Evolutionary conservation across 1,140 invertebrate genomes (phyloP), one percentile per base, ranked within the genome.

Genomic region (Drosophila mayri): DNA sequence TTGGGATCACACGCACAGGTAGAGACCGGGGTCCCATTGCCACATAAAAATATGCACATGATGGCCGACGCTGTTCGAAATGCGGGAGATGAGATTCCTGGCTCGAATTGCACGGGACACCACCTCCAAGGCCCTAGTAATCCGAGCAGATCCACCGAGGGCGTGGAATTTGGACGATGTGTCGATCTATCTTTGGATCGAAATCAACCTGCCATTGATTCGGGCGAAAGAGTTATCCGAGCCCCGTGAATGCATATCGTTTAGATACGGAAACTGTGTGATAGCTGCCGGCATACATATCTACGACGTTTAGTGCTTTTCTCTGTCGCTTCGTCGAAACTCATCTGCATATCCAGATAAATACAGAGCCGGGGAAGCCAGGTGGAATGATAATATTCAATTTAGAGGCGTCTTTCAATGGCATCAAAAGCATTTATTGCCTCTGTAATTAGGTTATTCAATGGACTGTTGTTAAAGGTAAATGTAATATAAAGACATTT

Each of bases 1-100:
- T 91, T 64, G 79, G 82, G 86, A 91, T 91, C 86, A 91, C 76
- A 82, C 82, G 63, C 87, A 83, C 63, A 73, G 78, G 82, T 62
- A 63, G 41, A 74, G 38, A 30, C 35, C 1, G 40, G 43, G 22
- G 46, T 44, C 44, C 37, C 66, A 32, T 65, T 46, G 65, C 64
- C 50, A 72, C 87, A 83, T 87, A 87, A 81, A 91, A 81, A 66
- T 76, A 75, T 74, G 79, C 79, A 90, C 70, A 80, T 83, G 76
- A 90, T 90, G 87, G 82, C 77, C 74, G 60, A 59, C 74, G 50
- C n/a, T 14, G 18, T 11, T 14, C 20, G 22, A 77, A 55, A 46
- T 60, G 63, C 59, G 62, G 72, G 79, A 62, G 61, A 50, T 32
- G 79, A 54, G 58, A 43, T 32, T 76, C 63, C 32, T 63, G 41